These are phyloP conservation scores for Dysdera silvatica DNA, from an alignment of 1,140 invertebrate genomes.

Conservation along the genomic window DNA sequence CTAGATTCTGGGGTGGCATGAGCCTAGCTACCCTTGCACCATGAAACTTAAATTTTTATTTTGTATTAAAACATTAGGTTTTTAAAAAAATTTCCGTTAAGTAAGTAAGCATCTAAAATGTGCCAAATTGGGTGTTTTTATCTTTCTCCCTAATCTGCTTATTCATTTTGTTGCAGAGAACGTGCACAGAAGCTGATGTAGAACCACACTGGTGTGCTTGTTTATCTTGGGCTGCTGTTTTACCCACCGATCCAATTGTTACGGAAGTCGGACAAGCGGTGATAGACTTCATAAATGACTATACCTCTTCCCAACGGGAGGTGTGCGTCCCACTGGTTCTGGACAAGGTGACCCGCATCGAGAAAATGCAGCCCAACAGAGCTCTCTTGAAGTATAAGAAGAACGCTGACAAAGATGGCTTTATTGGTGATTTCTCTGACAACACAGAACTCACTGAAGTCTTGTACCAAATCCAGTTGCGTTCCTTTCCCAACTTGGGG, in stretches of 20 bases:
- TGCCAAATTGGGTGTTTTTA: too few species aligned
- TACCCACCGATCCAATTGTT: slow-evolving; percentile 41
- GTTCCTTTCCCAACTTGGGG: slow-evolving; percentile 61
- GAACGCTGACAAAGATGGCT: slow-evolving; percentile 70
- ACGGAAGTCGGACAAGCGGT: slow-evolving; percentile 50
- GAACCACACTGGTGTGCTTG: slow-evolving; percentile 96
- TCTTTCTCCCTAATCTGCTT: too few species aligned
- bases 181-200: slow-evolving; percentile 75
- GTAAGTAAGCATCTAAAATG: too few species aligned
- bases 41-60: too few species aligned
- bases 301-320: slow-evolving; percentile 51
- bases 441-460: slow-evolving; percentile 52
- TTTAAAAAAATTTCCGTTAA: too few species aligned
- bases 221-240: slow-evolving; percentile 60
- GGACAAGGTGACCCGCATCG: slow-evolving; percentile 57
- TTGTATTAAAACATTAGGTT: too few species aligned
- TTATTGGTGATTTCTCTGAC: slow-evolving; percentile 61
- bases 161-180: slow-evolving; percentile 53
- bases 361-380: slow-evolving; percentile 53
- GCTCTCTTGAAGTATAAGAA: slow-evolving; percentile 64
- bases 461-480: slow-evolving; percentile 68
- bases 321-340: slow-evolving; percentile 57
- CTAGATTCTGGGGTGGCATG: too few species aligned
- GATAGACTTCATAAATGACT: slow-evolving; percentile 56
- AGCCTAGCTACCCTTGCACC: too few species aligned